Conservation (phyloP, 2,113 vertebrate species). For the Myrmecophaga tridactyla region DNA sequence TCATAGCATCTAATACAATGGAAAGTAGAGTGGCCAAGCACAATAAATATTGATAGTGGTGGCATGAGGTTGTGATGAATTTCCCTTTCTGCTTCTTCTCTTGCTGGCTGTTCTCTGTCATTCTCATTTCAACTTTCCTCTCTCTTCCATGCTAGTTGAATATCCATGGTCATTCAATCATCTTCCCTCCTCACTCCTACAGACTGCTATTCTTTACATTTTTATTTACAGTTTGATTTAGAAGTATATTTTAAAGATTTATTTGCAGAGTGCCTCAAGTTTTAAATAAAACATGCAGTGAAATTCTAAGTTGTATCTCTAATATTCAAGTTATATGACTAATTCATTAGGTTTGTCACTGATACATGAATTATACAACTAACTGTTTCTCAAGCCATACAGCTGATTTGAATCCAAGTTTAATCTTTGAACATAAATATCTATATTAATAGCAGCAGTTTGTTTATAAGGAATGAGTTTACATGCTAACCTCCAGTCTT, state of each 20-base stretch:
- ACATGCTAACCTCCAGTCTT: conserved; percentile 34
- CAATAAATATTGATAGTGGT: neutral
- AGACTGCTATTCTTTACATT: conserved; percentile 70
- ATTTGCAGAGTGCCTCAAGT: conserved; percentile 65
- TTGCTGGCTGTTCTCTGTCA: conserved; percentile 6
- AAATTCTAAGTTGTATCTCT: conserved; percentile 66
- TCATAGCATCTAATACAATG: neutral
- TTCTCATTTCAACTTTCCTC: conserved; percentile 11
- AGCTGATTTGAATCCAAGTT: conserved; percentile 68
- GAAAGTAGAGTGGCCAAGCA: neutral
- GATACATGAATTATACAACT: conserved; percentile 78
- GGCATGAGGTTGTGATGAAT: neutral
- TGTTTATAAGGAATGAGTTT: conserved; percentile 68
- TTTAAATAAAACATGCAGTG: conserved; percentile 79
- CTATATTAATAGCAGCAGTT: conserved; percentile 72
- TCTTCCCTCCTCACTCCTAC: neutral
- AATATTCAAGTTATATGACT: conserved; percentile 78
- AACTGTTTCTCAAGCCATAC: conserved; percentile 56
- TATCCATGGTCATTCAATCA: conserved; percentile 62
- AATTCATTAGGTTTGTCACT: conserved; percentile 80
- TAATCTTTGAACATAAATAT: conserved; percentile 74
- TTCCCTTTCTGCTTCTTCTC: neutral
- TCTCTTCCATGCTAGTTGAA: conserved; percentile 12
- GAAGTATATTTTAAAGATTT: conserved; percentile 77
- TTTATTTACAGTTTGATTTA: conserved; percentile 78